Evolutionary conservation across 2,888 invertebrate genomes (phyloP).

Genomic region (Bimastos eiseni): DNA sequence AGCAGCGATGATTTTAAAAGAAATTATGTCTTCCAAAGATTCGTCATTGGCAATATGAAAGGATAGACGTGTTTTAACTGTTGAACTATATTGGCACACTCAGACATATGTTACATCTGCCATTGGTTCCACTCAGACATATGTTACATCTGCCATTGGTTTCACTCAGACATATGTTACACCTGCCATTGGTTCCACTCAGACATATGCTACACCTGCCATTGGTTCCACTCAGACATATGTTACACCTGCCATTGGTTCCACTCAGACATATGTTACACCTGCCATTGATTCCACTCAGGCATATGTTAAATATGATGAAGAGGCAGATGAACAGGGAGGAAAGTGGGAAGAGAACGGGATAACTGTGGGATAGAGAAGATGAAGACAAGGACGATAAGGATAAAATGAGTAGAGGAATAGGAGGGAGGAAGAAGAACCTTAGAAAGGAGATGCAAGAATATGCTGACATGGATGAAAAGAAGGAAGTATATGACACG

Average conservation of each 20-base stretch:
- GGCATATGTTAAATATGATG: neutral
- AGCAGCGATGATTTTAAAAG: neutral
- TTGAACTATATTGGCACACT: neutral
- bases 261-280: no score
- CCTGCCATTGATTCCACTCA: no score
- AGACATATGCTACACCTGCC: no score
- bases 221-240: no score
- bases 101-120: no score
- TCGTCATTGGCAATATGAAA: neutral
- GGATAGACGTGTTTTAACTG: neutral
- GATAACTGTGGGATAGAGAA: no score
- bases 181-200: no score
- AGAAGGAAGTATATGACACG: no score
- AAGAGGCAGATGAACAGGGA: neutral
- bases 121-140: no score
- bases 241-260: no score
- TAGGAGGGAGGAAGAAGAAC: neutral
- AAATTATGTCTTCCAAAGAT: neutral
- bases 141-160: no score
- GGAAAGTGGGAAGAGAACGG: neutral
- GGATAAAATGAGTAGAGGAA: neutral
- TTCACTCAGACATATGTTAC: no score
- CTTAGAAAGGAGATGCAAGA: neutral
- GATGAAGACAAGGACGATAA: neutral
- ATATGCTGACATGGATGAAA: neutral